A percentile compares a stretch with the other conserved stretches of the same genome.
These are phyloP conservation scores for Cryptus viduatorius DNA, from an alignment of 2,888 invertebrate genomes.

Conservation along the genomic window DNA sequence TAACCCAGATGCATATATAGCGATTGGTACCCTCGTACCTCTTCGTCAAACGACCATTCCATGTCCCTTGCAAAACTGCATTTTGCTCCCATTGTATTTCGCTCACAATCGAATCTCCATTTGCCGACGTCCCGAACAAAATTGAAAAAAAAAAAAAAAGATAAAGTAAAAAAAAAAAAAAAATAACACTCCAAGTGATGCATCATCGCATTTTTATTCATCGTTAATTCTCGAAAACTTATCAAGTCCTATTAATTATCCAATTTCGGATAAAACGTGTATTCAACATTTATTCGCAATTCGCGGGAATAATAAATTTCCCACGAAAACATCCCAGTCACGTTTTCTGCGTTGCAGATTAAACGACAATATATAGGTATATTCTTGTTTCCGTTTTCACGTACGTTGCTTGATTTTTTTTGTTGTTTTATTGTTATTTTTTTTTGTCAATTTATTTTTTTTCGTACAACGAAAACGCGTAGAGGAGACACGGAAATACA, in stretches of 20 bases:
- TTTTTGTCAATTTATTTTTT: neutral
- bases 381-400: neutral
- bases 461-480: neutral
- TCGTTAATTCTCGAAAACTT: neutral
- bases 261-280: neutral
- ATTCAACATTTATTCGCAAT: conserved; percentile 35
- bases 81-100: conserved; percentile 10
- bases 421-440: neutral
- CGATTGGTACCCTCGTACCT: neutral
- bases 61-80: conserved; percentile 2
- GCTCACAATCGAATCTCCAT: conserved; percentile 10
- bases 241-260: conserved; percentile 13
- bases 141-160: neutral
- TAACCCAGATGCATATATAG: conserved; percentile 40
- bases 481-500: conserved; percentile 38
- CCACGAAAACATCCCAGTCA: neutral
- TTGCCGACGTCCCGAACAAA: neutral
- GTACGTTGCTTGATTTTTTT: neutral
- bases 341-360: neutral
- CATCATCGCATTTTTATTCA: conserved; percentile 5
- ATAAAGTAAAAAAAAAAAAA: neutral
- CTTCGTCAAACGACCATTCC: neutral
- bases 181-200: neutral
- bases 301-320: conserved; percentile 27
- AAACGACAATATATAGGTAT: neutral